These are phyloP conservation scores for Laticauda colubrina DNA, from an alignment of 2,113 vertebrate genomes.

Conservation along the genomic window DNA sequence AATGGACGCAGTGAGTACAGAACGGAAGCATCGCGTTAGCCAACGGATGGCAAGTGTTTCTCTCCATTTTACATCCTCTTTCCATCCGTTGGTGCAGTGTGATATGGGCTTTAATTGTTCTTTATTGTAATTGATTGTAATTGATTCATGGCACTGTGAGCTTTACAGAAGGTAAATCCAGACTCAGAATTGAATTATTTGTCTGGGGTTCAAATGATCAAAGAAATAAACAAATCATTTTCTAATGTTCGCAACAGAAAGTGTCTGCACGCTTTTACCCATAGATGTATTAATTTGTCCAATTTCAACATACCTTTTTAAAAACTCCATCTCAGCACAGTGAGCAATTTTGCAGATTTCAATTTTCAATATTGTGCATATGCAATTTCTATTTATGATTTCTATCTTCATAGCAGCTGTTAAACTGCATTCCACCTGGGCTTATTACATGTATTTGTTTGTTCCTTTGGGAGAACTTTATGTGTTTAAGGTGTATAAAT, in stretches of 20 bases:
- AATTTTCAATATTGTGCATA: neutral
- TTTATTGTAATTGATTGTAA: neutral
- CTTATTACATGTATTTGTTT: neutral
- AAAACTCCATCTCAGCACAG: neutral
- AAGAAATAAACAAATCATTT: neutral
- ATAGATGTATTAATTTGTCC: neutral
- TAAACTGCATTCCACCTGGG: neutral
- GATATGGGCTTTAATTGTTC: no score
- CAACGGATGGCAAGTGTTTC: no score
- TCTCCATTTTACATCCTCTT: no score
- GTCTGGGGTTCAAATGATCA: neutral
- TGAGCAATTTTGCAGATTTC: neutral
- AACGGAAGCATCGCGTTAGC: no score
- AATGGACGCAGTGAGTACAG: no score
- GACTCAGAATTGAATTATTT: neutral
- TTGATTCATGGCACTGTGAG: no score
- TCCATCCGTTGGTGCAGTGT: no score
- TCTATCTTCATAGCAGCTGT: neutral
- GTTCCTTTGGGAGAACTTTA: neutral
- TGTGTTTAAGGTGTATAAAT: neutral
- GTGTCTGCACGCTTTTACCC: neutral
- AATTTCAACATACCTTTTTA: neutral
- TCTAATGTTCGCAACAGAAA: neutral
- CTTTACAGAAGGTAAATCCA: neutral
- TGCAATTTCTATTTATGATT: neutral